Evolutionary conservation across 2,888 invertebrate genomes (phyloP), one percentile per base, ranked within the genome.

Genomic region (Oxytorus armatus): DNA sequence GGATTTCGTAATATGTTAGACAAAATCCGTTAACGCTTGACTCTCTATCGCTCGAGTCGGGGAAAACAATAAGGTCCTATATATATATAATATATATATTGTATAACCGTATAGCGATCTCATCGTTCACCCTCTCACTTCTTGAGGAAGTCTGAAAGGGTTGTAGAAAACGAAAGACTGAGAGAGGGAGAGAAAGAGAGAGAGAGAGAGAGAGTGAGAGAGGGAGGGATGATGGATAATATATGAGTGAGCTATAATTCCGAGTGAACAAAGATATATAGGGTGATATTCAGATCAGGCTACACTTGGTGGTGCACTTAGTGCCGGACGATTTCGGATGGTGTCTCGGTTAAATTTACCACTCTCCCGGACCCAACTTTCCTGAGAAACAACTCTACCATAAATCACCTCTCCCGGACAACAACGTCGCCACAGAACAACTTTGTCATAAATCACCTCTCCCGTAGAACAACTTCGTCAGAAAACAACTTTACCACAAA

Each of bases 1-100:
- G 87, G 88, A 88, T 89, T 86, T 87, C 78, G 82, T 87, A 88
- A 89, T 89, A 86, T 88, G 86, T 87, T 88, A 90, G 89, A 89
- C 88, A 89, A 90, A 91, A 90, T 90, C 90, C 90, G 90, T 90
- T 90, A 89, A 90, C 86, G 86, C 90, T 91, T 90, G 90, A 91
- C 90, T 91, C 87, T 74, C 74, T 16, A 59, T 77, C 76, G 77
- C 86, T 65, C 53, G 86, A 89, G 87, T 89, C 87, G 87, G 77
- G 81, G 86, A 88, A 81, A 89, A 91, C 88, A 90, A 90, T 88
- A 84, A 87, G 77, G 79, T 57, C 21, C 23, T 70, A 39, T 63
- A 68, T 42, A 51, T 47, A 55, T 36, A 33, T 16, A 36, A 49
- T 25, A 36, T 36, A 25, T 47, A 29, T n/a, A 53, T 11, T n/a